Evolutionary conservation across 2,113 vertebrate genomes (phyloP).

Genomic region (Argyrosomus japonicus): DNA sequence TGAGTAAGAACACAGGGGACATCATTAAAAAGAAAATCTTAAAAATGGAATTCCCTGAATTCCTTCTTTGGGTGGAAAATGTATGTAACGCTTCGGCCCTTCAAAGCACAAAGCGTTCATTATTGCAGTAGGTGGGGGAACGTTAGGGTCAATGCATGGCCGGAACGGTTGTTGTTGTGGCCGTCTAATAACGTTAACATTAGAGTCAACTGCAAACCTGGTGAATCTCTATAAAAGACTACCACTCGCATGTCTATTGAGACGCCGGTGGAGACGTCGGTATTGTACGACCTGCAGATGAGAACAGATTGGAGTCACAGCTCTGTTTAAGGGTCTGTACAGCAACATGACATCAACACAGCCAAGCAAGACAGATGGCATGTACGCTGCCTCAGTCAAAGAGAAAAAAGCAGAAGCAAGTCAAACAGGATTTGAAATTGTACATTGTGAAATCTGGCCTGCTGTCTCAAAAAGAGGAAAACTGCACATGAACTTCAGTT

Average conservation of each 20-base stretch:
- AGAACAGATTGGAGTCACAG: slow-evolving; percentile 8
- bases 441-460: slow-evolving; percentile 48
- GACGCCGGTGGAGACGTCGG: too few species aligned
- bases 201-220: neutral
- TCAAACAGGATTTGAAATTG: slow-evolving; percentile 57
- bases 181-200: neutral
- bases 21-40: neutral
- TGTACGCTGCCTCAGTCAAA: slow-evolving; percentile 33
- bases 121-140: neutral
- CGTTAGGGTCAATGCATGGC: neutral
- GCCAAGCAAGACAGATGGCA: slow-evolving; percentile 68
- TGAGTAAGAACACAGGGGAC: neutral
- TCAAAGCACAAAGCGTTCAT: neutral
- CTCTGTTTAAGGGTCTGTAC: slow-evolving; percentile 35
- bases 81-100: neutral
- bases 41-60: neutral
- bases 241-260: neutral
- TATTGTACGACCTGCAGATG: neutral
- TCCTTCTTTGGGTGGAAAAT: neutral
- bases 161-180: neutral
- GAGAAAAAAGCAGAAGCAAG: slow-evolving; percentile 8
- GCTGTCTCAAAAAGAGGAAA: slow-evolving; percentile 41
- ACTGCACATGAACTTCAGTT: slow-evolving; percentile 38
- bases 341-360: slow-evolving; percentile 52
- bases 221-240: neutral